Base-by-base conservation (phyloP, 2,888 invertebrate species). In the Cecidostiba fungosa region DNA sequence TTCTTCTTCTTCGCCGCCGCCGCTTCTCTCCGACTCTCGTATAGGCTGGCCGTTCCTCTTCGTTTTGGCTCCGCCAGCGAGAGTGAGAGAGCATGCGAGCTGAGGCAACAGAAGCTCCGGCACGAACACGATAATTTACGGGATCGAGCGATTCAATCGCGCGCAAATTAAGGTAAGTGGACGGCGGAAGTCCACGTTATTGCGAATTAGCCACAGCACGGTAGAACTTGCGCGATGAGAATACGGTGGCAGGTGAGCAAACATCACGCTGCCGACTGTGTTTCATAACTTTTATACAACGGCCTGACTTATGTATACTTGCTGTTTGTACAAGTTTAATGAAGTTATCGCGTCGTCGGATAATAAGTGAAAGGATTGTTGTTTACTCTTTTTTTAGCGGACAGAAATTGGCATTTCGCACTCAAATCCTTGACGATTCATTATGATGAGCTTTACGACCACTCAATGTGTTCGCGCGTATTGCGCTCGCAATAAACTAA, bases 91-190 rank as follows among this genome's bases (percentile, higher is more conserved):
- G 4, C 19, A 50, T 50, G 16, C 59, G 72, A 50, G 50, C 19
- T 16, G 50, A 50, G 14, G 47, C 47, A 79, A 32, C 59, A 19
- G 32, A 19, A 54, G 50, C 16, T 23, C 19, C 66, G 39, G 69
- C 83, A 86, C 79, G 78, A 79, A 76, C 77, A 59, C 79, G 78
- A 86, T 83, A 80, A 86, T 83, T 86, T 74, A 83, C 79, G 78
- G 70, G 47, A 76, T 85, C 83, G 78, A 72, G 86, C 83, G 77
- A 86, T 86, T 86, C 77, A 83, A 80, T 86, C 83, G 76, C 74
- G 66, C 74, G 76, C 62, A 62, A 83, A 86, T 86, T 86, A 83
- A 80, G 79, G 59, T 70, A 82, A 82, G 69, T 59, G 83, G 50
- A 54, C 72, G 85, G 59, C 80, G 80, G 77, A 85, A 80, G 70